Percentiles rank a stretch among this genome's conserved stretches.
These are phyloP conservation scores for Otis tarda DNA, from an alignment of 2,113 vertebrate genomes.

Conservation along the genomic window DNA sequence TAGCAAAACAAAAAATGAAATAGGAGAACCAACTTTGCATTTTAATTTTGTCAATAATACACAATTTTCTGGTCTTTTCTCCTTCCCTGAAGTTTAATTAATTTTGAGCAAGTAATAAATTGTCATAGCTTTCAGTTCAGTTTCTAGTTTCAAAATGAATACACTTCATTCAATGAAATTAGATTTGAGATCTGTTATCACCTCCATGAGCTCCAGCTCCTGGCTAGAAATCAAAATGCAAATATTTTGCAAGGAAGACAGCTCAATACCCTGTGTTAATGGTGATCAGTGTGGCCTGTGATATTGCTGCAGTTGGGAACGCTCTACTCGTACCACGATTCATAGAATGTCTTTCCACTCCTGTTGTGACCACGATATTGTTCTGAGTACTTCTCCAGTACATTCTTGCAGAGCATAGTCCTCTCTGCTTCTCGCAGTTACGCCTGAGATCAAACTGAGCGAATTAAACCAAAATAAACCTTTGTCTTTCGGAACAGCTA, in stretches of 20 bases:
- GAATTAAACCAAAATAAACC: neutral
- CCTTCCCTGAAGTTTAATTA: slow-evolving; percentile 53
- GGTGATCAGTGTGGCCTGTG: neutral
- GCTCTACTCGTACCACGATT: neutral
- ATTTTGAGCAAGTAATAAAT: slow-evolving; percentile 54
- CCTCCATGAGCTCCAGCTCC: neutral
- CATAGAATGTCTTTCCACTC: neutral
- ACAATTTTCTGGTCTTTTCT: slow-evolving; percentile 48
- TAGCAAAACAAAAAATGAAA: slow-evolving; percentile 21
- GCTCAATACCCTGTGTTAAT: neutral
- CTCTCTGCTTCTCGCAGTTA: neutral
- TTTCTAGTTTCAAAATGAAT: slow-evolving; percentile 28
- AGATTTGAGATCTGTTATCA: slow-evolving; percentile 2
- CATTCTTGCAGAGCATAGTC: neutral
- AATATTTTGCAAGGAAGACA: neutral
- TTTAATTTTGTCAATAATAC: slow-evolving; percentile 54
- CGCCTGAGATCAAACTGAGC: neutral
- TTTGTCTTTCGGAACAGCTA: neutral
- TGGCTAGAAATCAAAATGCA: neutral
- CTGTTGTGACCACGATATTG: neutral
- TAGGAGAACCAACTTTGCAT: neutral
- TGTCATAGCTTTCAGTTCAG: slow-evolving; percentile 10
- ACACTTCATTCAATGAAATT: neutral
- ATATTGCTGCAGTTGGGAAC: neutral
- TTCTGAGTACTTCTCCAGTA: neutral